These are phyloP conservation scores for Ptychobarbus kaznakovi DNA, from an alignment of 2,797 vertebrate genomes.

Conservation along the genomic window DNA sequence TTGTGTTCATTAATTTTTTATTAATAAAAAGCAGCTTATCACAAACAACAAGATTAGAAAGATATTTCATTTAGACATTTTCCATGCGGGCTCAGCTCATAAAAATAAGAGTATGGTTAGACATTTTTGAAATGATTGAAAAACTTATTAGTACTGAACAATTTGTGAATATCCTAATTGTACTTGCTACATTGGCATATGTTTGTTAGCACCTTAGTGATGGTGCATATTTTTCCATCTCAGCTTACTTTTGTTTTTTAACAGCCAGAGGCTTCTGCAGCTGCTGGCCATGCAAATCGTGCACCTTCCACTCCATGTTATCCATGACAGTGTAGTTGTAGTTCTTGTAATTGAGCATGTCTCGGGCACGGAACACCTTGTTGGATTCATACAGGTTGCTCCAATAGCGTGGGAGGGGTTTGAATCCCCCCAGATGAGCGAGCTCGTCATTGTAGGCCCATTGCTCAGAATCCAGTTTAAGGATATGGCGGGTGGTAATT, in stretches of 20 bases:
- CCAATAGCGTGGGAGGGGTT: constrained; percentile 64
- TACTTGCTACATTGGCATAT: not conserved
- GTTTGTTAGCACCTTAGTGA: constrained; percentile 4
- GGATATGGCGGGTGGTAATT: constrained; percentile 66
- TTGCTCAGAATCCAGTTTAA: constrained; percentile 69
- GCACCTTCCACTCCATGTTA: constrained; percentile 65
- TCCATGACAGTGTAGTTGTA: constrained; percentile 61
- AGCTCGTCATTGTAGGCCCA: constrained; percentile 72
- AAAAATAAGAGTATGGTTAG: not conserved
- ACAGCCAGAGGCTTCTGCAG: constrained; percentile 58
- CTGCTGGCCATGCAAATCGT: constrained; percentile 57
- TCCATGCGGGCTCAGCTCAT: not conserved
- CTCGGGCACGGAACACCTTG: constrained; percentile 62
- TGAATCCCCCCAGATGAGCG: constrained; percentile 64
- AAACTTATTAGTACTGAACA: constrained; percentile 11
- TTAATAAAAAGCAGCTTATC: constrained; percentile 10
- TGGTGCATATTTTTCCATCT: not conserved
- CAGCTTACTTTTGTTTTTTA: constrained; percentile 44
- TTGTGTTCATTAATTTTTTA: not conserved
- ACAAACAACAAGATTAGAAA: constrained; percentile 9
- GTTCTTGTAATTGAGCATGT: constrained; percentile 68
- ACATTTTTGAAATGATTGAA: not conserved
- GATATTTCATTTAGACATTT: not conserved
- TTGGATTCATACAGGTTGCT: constrained; percentile 69
- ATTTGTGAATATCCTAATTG: constrained; percentile 8